Conservation (phyloP, 2,113 vertebrate species). For the Camelus dromedarius region DNA sequence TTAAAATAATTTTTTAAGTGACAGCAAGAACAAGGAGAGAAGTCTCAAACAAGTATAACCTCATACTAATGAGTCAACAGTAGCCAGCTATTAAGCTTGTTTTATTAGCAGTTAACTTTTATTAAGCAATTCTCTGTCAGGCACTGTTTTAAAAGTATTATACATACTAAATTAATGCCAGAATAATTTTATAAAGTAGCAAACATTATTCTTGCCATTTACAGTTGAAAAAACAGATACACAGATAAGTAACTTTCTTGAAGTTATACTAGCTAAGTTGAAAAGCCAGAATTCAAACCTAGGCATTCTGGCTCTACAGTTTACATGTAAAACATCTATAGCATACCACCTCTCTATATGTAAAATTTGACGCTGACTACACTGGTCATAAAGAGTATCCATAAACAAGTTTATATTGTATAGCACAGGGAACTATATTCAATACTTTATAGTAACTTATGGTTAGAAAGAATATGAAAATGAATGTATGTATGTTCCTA, state of each 20-base stretch:
- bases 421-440: too few relatives aligned
- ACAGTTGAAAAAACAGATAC: not conserved
- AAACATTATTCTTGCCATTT: not conserved
- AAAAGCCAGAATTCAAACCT: not conserved
- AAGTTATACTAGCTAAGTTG: not conserved
- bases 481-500: too few relatives aligned
- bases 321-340: not conserved
- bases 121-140: not conserved
- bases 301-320: not conserved
- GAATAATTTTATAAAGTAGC: not conserved
- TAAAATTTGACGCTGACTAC: not conserved
- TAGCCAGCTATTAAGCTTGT: not conserved
- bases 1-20: not conserved
- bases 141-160: not conserved
- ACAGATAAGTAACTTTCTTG: not conserved
- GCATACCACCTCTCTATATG: not conserved
- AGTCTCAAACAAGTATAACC: not conserved
- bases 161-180: not conserved
- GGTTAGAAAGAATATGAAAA: too few relatives aligned
- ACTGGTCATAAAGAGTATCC: not conserved
- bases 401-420: too few relatives aligned
- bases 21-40: not conserved
- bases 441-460: too few relatives aligned
- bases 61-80: not conserved
- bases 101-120: not conserved